Evolutionary conservation across 2,797 vertebrate species (phyloP).

Genomic region (Crenuchus spilurus): DNA sequence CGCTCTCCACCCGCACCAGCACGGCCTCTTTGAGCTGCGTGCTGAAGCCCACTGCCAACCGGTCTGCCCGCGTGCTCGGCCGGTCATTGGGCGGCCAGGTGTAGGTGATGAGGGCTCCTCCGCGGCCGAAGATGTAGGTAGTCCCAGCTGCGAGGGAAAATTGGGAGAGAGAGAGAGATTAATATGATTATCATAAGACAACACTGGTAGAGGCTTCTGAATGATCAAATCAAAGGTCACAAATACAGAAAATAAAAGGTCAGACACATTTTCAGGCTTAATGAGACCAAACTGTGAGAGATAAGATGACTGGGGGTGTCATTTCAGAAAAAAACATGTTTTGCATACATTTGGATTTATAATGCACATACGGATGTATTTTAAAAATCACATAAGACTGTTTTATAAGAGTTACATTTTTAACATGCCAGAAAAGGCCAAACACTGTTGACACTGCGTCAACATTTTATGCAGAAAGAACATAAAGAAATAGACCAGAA

Average conservation of each 20-base stretch:
- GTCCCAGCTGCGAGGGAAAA: constrained; percentile 83
- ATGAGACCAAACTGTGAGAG: background rate
- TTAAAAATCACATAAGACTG: background rate
- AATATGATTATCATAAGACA: constrained; percentile 17
- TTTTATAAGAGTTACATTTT: background rate
- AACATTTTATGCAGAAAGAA: no score
- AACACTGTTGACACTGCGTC: background rate
- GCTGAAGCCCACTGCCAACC: constrained; percentile 96
- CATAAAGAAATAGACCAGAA: no score
- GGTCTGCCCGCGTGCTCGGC: constrained; percentile 93
- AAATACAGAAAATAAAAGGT: background rate
- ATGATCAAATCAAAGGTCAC: background rate
- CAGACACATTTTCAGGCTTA: background rate
- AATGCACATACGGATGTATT: background rate
- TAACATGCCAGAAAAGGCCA: background rate
- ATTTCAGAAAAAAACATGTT: background rate
- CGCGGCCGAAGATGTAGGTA: constrained; percentile 93
- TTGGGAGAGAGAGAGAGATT: constrained; percentile 6
- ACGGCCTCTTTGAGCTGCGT: constrained; percentile 91
- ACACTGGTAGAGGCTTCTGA: constrained; percentile 4
- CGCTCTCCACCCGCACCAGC: constrained; percentile 93
- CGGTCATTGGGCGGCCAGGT: constrained; percentile 96
- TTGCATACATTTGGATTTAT: background rate
- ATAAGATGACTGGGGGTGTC: background rate
- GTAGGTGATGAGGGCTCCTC: constrained; percentile 94